phyloP scores from a whole-genome alignment of 2,888 invertebrate species.

The Eupithecia subfuscata region DNA sequence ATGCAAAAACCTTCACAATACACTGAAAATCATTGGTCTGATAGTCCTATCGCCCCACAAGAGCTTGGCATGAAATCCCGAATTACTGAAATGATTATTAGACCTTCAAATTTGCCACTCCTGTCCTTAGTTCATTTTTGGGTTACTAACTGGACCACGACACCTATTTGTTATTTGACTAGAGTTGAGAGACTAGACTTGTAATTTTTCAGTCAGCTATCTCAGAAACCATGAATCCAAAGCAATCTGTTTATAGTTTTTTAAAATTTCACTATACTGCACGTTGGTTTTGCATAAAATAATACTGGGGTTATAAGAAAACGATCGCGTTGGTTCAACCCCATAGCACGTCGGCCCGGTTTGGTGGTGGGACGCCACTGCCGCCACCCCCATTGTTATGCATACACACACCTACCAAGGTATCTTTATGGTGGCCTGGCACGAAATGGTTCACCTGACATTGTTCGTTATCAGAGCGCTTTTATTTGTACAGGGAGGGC shows the following conservation, averaged over 20 bases:
- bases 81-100: not conserved
- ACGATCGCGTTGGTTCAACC: slow-evolving; percentile 30
- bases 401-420: slow-evolving; percentile 20
- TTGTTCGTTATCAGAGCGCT: slow-evolving; percentile 6
- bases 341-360: slow-evolving; percentile 66
- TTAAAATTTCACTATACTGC: not conserved
- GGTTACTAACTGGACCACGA: not conserved
- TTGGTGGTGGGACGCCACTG: slow-evolving; percentile 75
- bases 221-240: not conserved
- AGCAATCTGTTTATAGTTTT: not conserved
- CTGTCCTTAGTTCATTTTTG: not conserved
- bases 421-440: slow-evolving; percentile 48
- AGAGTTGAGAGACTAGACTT: not conserved
- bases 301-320: slow-evolving; percentile 11
- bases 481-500: slow-evolving; percentile 9
- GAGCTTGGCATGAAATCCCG: not conserved
- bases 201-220: not conserved
- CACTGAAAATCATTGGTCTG: not conserved
- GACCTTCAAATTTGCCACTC: not conserved
- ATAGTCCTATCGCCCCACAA: not conserved
- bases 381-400: slow-evolving; percentile 49
- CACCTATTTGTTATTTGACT: not conserved
- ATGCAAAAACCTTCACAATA: not conserved
- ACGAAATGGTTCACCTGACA: slow-evolving; percentile 35
- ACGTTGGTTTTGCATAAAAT: slow-evolving; percentile 20